phyloP scores from a whole-genome alignment of 1,140 invertebrate genomes.

The Drosophila burlai region DNA sequence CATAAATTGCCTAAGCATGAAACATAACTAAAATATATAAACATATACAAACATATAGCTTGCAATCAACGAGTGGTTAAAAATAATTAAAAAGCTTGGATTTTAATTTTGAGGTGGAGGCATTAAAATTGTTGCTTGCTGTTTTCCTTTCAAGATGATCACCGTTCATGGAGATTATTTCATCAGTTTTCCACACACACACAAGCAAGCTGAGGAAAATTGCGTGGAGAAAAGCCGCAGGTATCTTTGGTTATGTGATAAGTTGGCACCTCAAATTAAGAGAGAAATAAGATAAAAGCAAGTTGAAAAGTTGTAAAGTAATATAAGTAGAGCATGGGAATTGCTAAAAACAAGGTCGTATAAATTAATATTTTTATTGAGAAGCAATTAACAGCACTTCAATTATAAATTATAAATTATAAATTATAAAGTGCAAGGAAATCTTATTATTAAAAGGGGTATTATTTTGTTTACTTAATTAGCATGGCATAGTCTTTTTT shows the following conservation, averaged over 20 bases:
- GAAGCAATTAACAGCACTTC: neutral
- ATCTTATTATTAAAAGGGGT: too few species aligned
- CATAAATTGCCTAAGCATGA: constrained; percentile 60
- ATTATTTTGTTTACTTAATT: too few species aligned
- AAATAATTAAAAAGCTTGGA: constrained; percentile 10
- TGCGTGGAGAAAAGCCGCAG: constrained; percentile 3
- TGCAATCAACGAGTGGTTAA: constrained; percentile 1
- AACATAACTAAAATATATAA: constrained; percentile 10
- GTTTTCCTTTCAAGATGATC: constrained; percentile 8
- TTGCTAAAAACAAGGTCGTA: neutral
- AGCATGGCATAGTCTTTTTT: too few species aligned
- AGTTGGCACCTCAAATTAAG: neutral
- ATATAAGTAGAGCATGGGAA: neutral
- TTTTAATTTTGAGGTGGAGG: constrained; percentile 12
- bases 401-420: too few species aligned
- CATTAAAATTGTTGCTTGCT: constrained; percentile 5
- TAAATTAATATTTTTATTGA: neutral
- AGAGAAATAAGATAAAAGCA: neutral
- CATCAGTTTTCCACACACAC: constrained; percentile 4
- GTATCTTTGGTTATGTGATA: constrained; percentile 10
- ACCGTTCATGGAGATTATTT: constrained; percentile 12
- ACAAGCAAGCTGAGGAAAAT: constrained; percentile 2
- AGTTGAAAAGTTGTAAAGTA: neutral
- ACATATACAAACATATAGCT: constrained; percentile 9
- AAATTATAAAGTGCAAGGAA: too few species aligned